Percentiles rank a stretch among this genome's conserved stretches.
phyloP scores from a whole-genome alignment of 2,113 vertebrate species.

The Spilogale gracilis region DNA sequence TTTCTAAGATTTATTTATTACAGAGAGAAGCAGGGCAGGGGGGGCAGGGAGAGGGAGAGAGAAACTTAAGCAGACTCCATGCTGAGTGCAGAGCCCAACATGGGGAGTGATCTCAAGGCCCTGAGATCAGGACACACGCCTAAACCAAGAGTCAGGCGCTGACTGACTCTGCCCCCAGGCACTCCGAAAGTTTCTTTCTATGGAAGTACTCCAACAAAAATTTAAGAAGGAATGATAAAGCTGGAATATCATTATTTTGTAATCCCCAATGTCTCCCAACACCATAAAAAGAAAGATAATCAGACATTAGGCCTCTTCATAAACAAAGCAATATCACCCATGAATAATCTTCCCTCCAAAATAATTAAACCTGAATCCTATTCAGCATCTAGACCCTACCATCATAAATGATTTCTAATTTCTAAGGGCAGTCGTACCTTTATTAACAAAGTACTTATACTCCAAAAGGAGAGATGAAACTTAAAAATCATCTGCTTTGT shows the following conservation, averaged over 20 bases:
- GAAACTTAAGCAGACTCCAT: not conserved
- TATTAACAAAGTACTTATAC: not conserved
- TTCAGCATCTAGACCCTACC: not conserved
- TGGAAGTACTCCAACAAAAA: conserved; percentile 43
- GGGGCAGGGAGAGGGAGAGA: not conserved
- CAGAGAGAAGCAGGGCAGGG: not conserved
- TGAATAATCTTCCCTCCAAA: not conserved
- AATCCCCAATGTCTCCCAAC: not conserved
- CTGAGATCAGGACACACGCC: not conserved
- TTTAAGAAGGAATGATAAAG: not conserved
- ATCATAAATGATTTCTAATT: conserved; percentile 21
- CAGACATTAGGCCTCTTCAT: not conserved
- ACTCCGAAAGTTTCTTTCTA: not conserved
- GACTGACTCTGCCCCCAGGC: not conserved
- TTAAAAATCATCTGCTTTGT: not conserved
- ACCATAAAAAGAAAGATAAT: conserved; percentile 39
- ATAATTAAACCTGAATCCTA: not conserved
- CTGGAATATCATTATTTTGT: not conserved
- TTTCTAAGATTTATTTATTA: not conserved
- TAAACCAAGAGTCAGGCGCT: not conserved
- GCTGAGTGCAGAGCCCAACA: not conserved
- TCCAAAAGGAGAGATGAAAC: not conserved
- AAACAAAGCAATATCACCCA: not conserved
- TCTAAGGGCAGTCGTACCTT: not conserved
- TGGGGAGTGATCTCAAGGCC: not conserved